Conservation (phyloP, 2,888 invertebrate species). For the Drosophila yooni region DNA sequence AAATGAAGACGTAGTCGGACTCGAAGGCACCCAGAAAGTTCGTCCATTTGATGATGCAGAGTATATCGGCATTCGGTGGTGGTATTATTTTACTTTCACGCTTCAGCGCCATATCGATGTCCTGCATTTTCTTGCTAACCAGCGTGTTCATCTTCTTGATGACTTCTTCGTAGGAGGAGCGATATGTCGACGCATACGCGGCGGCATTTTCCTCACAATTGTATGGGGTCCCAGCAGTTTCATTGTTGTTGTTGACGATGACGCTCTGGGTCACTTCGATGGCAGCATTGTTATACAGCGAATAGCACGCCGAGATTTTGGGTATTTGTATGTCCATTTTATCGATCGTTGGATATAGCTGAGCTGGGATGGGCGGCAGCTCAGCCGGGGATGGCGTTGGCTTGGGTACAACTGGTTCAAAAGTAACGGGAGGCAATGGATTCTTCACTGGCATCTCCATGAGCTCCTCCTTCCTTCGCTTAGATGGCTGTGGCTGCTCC, state of each 20-base stretch:
- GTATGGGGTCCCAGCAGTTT: not conserved
- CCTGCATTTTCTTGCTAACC: constrained; percentile 84
- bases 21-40: constrained; percentile 82
- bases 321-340: constrained; percentile 67
- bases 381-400: not conserved
- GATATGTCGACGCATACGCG: constrained; percentile 36
- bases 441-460: not conserved
- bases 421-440: not conserved
- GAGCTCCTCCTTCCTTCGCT: constrained; percentile 19
- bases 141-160: constrained; percentile 82
- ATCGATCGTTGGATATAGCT: not conserved
- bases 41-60: constrained; percentile 83
- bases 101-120: constrained; percentile 82
- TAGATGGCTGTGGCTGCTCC: constrained; percentile 8
- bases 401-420: constrained; percentile 1
- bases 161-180: constrained; percentile 75
- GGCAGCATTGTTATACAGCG: constrained; percentile 56
- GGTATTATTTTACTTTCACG: constrained; percentile 83
- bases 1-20: constrained; percentile 79
- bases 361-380: not conserved
- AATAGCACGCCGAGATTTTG: constrained; percentile 78
- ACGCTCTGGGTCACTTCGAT: constrained; percentile 8
- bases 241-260: not conserved
- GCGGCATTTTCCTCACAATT: constrained; percentile 3
- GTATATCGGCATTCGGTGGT: constrained; percentile 80